Evolutionary conservation across 1,140 invertebrate species (phyloP).

Genomic region (Macrobrachium nipponense): DNA sequence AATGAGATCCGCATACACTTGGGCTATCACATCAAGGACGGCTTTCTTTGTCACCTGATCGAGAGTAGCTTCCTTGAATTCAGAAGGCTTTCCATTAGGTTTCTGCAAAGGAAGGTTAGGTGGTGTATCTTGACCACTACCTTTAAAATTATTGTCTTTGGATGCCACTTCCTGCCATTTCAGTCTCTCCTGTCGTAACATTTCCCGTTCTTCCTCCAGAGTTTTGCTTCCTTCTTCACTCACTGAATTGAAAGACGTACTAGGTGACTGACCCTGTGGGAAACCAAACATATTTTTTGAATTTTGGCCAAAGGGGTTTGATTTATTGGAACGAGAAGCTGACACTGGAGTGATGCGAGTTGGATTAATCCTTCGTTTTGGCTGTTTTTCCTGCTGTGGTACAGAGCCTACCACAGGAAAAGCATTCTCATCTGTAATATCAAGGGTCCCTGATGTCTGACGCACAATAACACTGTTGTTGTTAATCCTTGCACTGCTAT

Average conservation of each 20-base stretch:
- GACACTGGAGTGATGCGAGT: constrained; percentile 32
- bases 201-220: constrained; percentile 46
- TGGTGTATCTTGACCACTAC: background rate
- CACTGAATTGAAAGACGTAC: constrained; percentile 14
- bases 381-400: constrained; percentile 29
- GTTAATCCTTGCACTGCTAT: background rate
- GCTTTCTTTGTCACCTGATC: constrained; percentile 31
- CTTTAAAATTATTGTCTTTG: background rate
- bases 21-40: constrained; percentile 67
- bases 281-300: constrained; percentile 38
- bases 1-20: constrained; percentile 69
- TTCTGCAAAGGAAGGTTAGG: background rate
- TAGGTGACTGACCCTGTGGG: constrained; percentile 24
- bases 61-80: constrained; percentile 22
- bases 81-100: background rate
- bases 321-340: background rate
- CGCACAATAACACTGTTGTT: constrained; percentile 5
- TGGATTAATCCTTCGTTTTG: constrained; percentile 47
- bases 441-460: constrained; percentile 1
- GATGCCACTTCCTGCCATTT: constrained; percentile 21
- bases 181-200: constrained; percentile 43
- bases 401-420: constrained; percentile 39
- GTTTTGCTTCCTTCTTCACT: constrained; percentile 30
- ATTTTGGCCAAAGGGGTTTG: background rate
- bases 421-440: constrained; percentile 45